A percentile compares a stretch with the other conserved stretches of the same genome.
These are phyloP conservation scores for Macroramphosus scolopax DNA, from an alignment of 2,797 vertebrate genomes.

Conservation along the genomic window DNA sequence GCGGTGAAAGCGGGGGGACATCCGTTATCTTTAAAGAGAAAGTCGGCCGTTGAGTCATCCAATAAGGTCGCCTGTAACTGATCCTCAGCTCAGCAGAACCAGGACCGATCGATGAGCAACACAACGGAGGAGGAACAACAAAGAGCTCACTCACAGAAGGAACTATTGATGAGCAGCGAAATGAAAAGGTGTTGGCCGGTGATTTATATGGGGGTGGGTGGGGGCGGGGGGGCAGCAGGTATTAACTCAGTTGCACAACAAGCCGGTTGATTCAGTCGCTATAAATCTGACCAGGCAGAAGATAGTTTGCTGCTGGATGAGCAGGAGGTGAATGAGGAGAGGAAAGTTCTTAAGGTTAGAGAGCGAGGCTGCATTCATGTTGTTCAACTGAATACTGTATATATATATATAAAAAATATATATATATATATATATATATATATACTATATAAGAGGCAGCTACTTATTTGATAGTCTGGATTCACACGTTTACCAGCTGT, in stretches of 20 bases:
- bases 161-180: conserved; percentile 15
- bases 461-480: too few species aligned
- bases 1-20: too few species aligned
- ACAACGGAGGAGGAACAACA: conserved; percentile 16
- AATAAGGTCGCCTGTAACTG: conserved; percentile 24
- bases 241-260: conserved; percentile 58
- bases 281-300: conserved; percentile 53
- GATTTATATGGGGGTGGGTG: conserved; percentile 28
- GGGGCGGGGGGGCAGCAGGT: not conserved
- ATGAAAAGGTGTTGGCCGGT: conserved; percentile 20
- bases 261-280: conserved; percentile 18
- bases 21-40: conserved; percentile 10
- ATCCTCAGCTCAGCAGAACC: conserved; percentile 42
- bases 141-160: conserved; percentile 4
- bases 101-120: conserved; percentile 21
- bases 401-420: too few species aligned
- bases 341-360: conserved; percentile 21
- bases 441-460: too few species aligned
- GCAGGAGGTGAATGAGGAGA: conserved; percentile 32
- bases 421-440: too few species aligned
- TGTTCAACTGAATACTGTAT: too few species aligned
- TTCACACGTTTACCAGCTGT: not conserved
- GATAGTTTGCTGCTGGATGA: conserved; percentile 36
- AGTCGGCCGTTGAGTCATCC: conserved; percentile 1
- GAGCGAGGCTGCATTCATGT: conserved; percentile 13